Base-by-base conservation (phyloP, 2,797 vertebrate genomes). In the Spatula clypeata region DNA sequence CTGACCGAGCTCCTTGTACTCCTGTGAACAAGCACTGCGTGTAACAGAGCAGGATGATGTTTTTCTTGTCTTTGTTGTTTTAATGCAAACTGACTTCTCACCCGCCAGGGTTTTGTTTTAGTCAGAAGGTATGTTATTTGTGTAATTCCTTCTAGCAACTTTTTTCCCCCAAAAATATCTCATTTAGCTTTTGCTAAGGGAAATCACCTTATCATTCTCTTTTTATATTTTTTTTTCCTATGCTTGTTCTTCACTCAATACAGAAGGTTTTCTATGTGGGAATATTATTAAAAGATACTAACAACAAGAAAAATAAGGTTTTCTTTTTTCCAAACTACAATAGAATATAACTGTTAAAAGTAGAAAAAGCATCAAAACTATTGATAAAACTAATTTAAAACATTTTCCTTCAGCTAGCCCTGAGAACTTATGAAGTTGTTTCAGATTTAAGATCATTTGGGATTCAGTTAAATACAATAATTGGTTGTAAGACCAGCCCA, bases 371-470 rank as follows among this genome's bases (percentile, higher is more conserved):
- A 57, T 27, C 88, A 47, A 94, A 96, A 88, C 93, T 96, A 94
- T 96, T 95, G 95, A 92, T 93, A 95, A 95, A 96, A 85, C 74
- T 76, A 97, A 96, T 94, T 86, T 90, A 82, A 90, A 94, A 84
- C 62, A 93, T 73, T 94, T 94, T 92, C 83, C 47, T 96, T 76
- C 67, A 82, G 92, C 83, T 73, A 94, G 13, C 80, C 88, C 86
- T 73, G 15, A 79, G 55, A 94, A 93, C 38, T 29, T 93, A 36
- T 53, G 83, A 92, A 79, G 64, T 86, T 95, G 51, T 80, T 18
- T 90, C 51, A 73, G 77, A 88, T 88, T 94, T 82, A 82, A 79
- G 47, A 84, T 67, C 77, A 76, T 85, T 87, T 87, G 71, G 32
- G 65, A 87, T 86, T 84, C 71, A 53, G 80, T 94, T 93, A 96